Percentiles rank a stretch among this genome's conserved stretches.
These are phyloP conservation scores for Anoplophora glabripennis DNA, from an alignment of 1,140 invertebrate genomes.

Conservation along the genomic window DNA sequence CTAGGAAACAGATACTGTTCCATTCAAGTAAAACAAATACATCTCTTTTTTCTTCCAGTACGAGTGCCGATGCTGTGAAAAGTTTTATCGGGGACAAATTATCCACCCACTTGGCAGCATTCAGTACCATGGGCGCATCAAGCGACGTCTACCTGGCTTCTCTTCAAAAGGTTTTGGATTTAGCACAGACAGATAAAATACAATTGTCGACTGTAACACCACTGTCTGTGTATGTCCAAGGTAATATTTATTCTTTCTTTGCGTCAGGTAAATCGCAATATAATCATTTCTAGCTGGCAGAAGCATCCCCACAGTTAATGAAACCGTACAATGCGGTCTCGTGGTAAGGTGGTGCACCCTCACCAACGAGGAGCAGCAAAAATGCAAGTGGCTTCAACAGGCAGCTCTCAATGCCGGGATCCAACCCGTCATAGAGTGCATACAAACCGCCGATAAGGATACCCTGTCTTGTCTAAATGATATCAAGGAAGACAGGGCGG, in stretches of 20 bases:
- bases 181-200: neutral
- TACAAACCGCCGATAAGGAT: slow-evolving; percentile 22
- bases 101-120: too few species aligned
- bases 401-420: slow-evolving; percentile 57
- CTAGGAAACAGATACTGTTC: neutral
- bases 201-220: neutral
- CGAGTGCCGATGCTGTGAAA: neutral
- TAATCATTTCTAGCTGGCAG: slow-evolving; percentile 11
- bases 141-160: too few species aligned
- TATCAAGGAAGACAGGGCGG: slow-evolving; percentile 58
- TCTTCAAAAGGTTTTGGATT: neutral
- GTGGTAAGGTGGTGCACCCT: slow-evolving; percentile 59
- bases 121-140: too few species aligned
- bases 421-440: slow-evolving; percentile 53
- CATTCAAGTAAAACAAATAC: neutral
- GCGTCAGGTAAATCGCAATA: neutral
- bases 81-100: neutral
- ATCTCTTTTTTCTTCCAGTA: neutral
- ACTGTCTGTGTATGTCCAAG: slow-evolving; percentile 7
- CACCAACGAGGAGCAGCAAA: slow-evolving; percentile 53
- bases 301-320: slow-evolving; percentile 20
- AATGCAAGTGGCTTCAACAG: slow-evolving; percentile 59
- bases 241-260: neutral
- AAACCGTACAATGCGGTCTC: slow-evolving; percentile 49
- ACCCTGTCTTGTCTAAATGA: slow-evolving; percentile 60